Base-by-base conservation (phyloP, 2,113 vertebrate genomes). In the Platichthys flesus region DNA sequence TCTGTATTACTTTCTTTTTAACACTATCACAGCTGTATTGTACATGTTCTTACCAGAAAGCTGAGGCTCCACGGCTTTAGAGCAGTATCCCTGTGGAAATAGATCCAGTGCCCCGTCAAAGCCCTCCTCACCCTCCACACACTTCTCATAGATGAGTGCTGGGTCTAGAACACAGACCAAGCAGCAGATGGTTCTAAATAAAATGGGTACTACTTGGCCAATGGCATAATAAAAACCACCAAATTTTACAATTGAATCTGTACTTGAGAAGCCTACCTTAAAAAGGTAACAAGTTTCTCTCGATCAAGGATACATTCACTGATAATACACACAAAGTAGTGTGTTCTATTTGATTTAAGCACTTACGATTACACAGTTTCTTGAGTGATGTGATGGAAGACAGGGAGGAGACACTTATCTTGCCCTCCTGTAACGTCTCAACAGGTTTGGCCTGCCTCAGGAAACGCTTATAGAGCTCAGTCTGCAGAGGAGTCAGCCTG, bases 351-450 rank as follows among this genome's bases (percentile, higher is more conserved):
- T 28, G 52, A 18, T 4, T 42, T 16, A 12, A 62, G 21, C 67
- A 96, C 97, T 96, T 88, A 99, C 97, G 98, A 85, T 99, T 99
- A 81, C 98, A 99, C 9, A 99, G 96, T 83, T 99, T 99, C 91
- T 99, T 99, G 47, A 99, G 89, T 0, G 96, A 97, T 0, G 98
- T 99, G 91, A 99, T 99, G 57, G 97, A 99, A 45, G 98, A 99
- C 60, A 99, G 95, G 42, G 97, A 98, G 3, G 98, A 99, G n/a
- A 99, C 94, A 16, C 74, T 96, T 54, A 97, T 96, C 74, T 95
- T 97, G 67, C 96, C 97, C 28, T 94, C 92, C 70, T 92, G 92
- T 66, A 99, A 78, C 15, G 95, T 95, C 86, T 98, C 96, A 20
- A 93, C 90, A 3, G 97, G 97, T 74, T 97, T 99, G 63, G 95